phyloP scores from a whole-genome alignment of 1,140 invertebrate species.

The Drosophila saltans region DNA sequence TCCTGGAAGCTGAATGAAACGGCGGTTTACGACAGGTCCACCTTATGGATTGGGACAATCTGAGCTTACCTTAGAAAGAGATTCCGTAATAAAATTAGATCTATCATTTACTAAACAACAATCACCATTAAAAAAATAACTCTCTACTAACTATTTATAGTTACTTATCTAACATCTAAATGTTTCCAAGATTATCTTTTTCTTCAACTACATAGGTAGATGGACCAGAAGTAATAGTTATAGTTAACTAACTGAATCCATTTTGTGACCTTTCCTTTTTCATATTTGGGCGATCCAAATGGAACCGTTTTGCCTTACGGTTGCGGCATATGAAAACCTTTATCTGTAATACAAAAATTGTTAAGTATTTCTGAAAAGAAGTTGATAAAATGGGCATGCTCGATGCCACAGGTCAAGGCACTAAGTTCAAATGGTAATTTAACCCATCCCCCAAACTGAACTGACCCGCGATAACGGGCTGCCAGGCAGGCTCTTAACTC shows the following conservation, averaged over 20 bases:
- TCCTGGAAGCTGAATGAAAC: background rate
- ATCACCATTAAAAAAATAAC: too few species aligned
- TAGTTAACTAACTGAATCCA: too few species aligned
- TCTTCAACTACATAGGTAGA: too few species aligned
- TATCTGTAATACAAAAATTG: background rate
- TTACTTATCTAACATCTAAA: too few species aligned
- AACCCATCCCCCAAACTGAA: background rate
- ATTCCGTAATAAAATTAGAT: too few species aligned
- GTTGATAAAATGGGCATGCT: slow-evolving; percentile 1
- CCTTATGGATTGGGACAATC: background rate
- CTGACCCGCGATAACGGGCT: background rate
- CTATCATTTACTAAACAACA: too few species aligned
- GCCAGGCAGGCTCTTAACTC: slow-evolving; percentile 13
- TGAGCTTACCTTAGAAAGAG: too few species aligned
- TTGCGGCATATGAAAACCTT: background rate
- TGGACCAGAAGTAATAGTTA: too few species aligned
- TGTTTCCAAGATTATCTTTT: too few species aligned
- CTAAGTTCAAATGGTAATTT: slow-evolving; percentile 34
- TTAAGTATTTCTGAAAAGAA: slow-evolving; percentile 8
- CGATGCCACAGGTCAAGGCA: slow-evolving; percentile 64
- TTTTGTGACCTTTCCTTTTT: too few species aligned
- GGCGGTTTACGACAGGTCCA: background rate
- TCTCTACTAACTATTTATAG: too few species aligned
- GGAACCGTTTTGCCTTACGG: background rate
- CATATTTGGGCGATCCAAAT: too few species aligned